Evolutionary conservation across 2,113 vertebrate genomes (phyloP).

Genomic region (Pogona vitticeps): DNA sequence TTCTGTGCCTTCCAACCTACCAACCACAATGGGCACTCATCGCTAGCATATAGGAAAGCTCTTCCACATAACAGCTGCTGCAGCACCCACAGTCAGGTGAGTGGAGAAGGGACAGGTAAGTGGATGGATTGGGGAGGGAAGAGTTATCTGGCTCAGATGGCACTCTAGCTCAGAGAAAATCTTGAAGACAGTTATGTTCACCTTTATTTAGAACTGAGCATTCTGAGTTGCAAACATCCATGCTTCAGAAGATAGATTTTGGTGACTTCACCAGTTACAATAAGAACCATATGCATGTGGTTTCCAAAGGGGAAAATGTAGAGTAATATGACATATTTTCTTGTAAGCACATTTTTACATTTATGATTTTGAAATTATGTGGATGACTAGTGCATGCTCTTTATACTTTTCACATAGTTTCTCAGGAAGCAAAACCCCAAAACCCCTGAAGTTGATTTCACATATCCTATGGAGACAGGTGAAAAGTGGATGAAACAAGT

Average conservation of each 20-base stretch:
- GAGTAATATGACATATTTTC: neutral
- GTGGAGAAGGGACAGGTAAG: too few relatives aligned
- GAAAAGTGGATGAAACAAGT: neutral
- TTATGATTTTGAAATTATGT: neutral
- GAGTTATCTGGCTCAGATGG: too few relatives aligned
- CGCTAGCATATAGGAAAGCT: too few relatives aligned
- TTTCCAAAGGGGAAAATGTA: neutral
- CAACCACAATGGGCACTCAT: too few relatives aligned
- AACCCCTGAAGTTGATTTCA: neutral
- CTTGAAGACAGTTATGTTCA: neutral
- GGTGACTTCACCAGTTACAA: neutral
- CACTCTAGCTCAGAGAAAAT: neutral
- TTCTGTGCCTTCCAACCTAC: too few relatives aligned
- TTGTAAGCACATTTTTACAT: neutral
- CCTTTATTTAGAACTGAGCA: neutral
- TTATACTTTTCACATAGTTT: neutral
- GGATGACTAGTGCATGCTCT: neutral
- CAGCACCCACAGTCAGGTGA: too few relatives aligned
- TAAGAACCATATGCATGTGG: neutral
- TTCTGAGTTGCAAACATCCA: neutral
- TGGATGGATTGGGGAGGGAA: too few relatives aligned
- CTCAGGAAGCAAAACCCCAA: neutral
- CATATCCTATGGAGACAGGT: neutral
- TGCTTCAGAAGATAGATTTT: neutral
- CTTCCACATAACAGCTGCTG: too few relatives aligned